These are phyloP conservation scores for Pseudotriccus pelzelni DNA, from an alignment of 2,797 vertebrate species.

Conservation along the genomic window DNA sequence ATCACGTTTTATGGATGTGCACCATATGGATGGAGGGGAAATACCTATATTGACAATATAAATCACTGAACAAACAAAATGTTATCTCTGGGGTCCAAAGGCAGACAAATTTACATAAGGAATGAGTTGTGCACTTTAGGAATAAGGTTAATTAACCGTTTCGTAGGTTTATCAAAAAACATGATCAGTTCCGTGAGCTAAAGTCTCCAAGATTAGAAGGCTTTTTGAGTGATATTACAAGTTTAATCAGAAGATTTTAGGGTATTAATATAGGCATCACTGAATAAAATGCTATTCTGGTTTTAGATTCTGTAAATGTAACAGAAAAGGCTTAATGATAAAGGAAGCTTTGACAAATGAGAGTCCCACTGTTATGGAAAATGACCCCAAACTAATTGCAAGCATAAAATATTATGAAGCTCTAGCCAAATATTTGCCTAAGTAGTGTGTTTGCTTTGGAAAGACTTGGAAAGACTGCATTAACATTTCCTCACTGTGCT, in stretches of 20 bases:
- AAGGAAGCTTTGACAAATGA: background rate
- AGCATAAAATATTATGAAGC: background rate
- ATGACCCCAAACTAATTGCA: background rate
- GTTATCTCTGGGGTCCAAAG: background rate
- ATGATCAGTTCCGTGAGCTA: background rate
- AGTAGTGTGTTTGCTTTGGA: background rate
- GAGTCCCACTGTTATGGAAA: background rate
- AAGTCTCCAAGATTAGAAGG: background rate
- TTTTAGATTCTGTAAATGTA: background rate
- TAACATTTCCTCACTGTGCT: background rate
- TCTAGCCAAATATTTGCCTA: conserved; percentile 8
- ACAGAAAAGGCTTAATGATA: background rate
- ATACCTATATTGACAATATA: background rate
- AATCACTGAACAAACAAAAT: conserved; percentile 9
- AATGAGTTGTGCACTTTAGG: background rate
- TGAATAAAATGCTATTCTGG: background rate
- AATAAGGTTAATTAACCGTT: conserved; percentile 19
- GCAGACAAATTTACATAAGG: background rate
- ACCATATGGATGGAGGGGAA: background rate
- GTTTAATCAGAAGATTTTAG: background rate
- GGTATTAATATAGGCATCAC: background rate
- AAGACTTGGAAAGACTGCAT: background rate
- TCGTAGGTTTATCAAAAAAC: background rate
- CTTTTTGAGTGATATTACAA: background rate
- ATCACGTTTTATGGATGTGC: background rate